Conservation (phyloP, 2,113 vertebrate species). For the Felis catus region DNA sequence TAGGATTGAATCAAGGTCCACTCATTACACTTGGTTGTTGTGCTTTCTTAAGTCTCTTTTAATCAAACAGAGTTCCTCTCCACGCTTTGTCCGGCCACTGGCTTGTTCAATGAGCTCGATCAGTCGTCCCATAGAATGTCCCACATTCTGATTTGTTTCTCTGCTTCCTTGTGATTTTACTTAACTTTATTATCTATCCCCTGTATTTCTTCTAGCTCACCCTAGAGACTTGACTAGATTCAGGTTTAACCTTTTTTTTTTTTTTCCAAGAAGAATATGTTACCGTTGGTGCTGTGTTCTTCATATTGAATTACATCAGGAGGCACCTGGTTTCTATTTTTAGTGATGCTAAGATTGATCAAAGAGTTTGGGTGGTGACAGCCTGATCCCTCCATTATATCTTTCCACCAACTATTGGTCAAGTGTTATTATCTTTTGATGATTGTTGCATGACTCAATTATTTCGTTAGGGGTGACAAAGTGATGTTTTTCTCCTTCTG, state of each 20-base stretch:
- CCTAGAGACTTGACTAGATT: not conserved
- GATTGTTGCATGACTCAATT: not conserved
- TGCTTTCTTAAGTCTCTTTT: not conserved
- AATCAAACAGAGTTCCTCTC: not conserved
- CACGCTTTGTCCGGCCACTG: too few relatives aligned
- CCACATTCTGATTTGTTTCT: not conserved
- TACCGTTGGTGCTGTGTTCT: not conserved
- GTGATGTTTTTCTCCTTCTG: not conserved
- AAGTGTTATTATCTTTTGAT: not conserved
- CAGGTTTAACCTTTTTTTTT: not conserved
- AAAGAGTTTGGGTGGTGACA: not conserved
- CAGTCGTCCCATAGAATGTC: not conserved
- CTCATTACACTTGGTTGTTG: not conserved
- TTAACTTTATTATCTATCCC: not conserved
- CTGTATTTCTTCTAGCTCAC: not conserved
- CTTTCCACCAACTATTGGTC: not conserved
- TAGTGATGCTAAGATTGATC: not conserved
- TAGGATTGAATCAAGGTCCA: not conserved
- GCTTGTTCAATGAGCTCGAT: not conserved
- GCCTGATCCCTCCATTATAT: not conserved
- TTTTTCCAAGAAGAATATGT: not conserved
- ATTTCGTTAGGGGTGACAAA: not conserved
- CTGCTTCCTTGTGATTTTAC: not conserved
- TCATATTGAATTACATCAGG: not conserved
- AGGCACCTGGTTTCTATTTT: conserved; percentile 40